Evolutionary conservation across 1,140 invertebrate species (phyloP).

Genomic region (Pentalonia nigronervosa): DNA sequence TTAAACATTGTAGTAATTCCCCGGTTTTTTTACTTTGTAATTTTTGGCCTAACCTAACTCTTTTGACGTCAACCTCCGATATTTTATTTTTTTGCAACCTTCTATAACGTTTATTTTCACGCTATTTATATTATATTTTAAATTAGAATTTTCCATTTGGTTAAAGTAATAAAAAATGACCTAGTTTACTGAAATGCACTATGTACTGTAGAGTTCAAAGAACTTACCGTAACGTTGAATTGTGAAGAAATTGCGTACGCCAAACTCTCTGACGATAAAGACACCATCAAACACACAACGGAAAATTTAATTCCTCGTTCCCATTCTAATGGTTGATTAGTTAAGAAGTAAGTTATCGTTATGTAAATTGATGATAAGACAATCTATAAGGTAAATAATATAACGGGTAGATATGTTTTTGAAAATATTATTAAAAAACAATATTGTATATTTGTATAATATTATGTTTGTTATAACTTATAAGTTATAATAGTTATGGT

Average conservation of each 20-base stretch:
- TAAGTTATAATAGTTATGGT: neutral
- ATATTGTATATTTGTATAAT: neutral
- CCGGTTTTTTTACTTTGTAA: too few species aligned
- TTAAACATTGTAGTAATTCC: neutral
- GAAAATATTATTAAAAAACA: neutral
- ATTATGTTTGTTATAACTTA: too few species aligned
- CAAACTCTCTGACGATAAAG: conserved; percentile 78
- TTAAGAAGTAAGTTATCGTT: conserved; percentile 64
- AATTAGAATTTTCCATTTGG: neutral
- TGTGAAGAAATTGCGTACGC: conserved; percentile 75
- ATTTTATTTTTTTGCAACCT: neutral
- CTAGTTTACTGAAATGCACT: neutral
- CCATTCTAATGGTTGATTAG: conserved; percentile 64
- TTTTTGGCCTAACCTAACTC: too few species aligned
- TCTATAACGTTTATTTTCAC: neutral
- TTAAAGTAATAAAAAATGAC: neutral
- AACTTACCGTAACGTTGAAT: conserved; percentile 76
- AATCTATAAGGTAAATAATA: conserved; percentile 62
- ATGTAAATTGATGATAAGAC: conserved; percentile 63
- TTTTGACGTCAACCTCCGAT: too few species aligned
- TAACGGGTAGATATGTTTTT: neutral
- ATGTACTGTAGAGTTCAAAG: neutral
- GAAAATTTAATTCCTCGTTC: conserved; percentile 70
- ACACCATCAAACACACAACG: conserved; percentile 72
- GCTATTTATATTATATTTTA: neutral